Evolutionary conservation across 1,140 invertebrate species (phyloP), one percentile per base, ranked within the genome.

Genomic region (Leptopilina boulardi): DNA sequence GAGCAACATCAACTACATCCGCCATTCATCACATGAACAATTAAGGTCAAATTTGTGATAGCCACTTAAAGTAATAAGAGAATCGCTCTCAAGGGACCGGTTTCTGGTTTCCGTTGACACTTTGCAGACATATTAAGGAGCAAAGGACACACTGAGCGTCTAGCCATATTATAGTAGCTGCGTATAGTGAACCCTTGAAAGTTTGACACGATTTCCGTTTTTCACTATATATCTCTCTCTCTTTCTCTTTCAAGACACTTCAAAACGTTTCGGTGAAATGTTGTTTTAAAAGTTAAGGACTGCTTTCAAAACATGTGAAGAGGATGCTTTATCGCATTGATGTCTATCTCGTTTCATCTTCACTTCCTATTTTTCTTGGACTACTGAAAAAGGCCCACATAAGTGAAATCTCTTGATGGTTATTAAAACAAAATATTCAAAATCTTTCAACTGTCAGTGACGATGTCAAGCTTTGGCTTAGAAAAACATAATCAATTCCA

Each of bases 21-120:
- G 81, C 82, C 85, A 87, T 87, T 88, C 85, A 82, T 89, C 86
- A 85, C 83, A 76, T 79, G 42, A 71, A 86, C 87, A 88, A 89
- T 89, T 89, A 88, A 84, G 85, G 86, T 88, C 86, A 83, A 87
- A 87, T 85, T 87, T 85, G 85, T 84, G 87, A 88, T 86, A 88
- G 85, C 86, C 87, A 87, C 86, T 89, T 87, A 88, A 84, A 82
- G 78, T 84, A 86, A 87, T 88, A 87, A 88, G 86, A n/a, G 84
- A 80, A 87, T 87, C 78, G 80, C 74, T 79, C 80, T 72, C 74
- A 71, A 72, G 56, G 26, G 81, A 84, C 84, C 81, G 82, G 78
- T 83, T 82, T 83, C 80, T 84, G 79, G 77, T 82, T 82, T 73
- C 80, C 78, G 79, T 82, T 83, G 73, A 84, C 80, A 80, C 79